Base-by-base conservation (phyloP, 1,140 invertebrate species). In the Megalonaias nervosa region DNA sequence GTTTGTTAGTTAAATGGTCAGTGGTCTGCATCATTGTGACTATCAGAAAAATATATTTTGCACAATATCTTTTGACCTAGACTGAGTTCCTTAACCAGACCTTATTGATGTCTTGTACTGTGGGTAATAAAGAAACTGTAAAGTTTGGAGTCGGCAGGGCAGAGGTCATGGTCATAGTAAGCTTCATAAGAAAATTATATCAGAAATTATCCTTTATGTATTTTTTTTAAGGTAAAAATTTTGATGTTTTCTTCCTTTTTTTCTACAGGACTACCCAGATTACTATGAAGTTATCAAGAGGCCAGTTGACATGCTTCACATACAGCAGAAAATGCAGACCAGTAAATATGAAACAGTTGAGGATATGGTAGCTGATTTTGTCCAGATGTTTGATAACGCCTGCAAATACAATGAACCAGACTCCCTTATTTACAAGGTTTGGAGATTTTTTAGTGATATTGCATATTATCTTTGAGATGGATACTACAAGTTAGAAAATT, bases 331-430 rank as follows among this genome's bases (percentile, higher is more conserved):
- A 86, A 92, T 98, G 61, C 96, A 95, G 87, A 93, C 93, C 57
- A 90, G 85, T 48, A 87, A 91, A 75, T 99, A 99, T 89, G 94
- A 95, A 19, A 94, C 93, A 74, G 91, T 99, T 14, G 97, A 98
- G 70, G 97, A 99, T 81, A 91, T 99, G 61, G 94, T 97, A 0
- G 94, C 95, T 0, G 98, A 99, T 91, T 96, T 99, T 87, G 94
- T 97, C 82, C 92, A 99, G 19, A 99, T 99, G 97, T 98, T 99
- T 91, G 98, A 99, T 85, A 99, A 99, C 90, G 98, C 98, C 48
- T 99, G 97, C 92, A 98, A 98, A 91, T 99, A 98, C 90, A 99
- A 99, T 91, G 98, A 99, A 90, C 98, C 98, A 0, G 98, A 99
- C 90, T 99, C 98, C 0, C 96, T 98, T 89, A 98, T 99, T 83